phyloP scores from a whole-genome alignment of 2,888 invertebrate genomes.

The Elgonia sp. region DNA sequence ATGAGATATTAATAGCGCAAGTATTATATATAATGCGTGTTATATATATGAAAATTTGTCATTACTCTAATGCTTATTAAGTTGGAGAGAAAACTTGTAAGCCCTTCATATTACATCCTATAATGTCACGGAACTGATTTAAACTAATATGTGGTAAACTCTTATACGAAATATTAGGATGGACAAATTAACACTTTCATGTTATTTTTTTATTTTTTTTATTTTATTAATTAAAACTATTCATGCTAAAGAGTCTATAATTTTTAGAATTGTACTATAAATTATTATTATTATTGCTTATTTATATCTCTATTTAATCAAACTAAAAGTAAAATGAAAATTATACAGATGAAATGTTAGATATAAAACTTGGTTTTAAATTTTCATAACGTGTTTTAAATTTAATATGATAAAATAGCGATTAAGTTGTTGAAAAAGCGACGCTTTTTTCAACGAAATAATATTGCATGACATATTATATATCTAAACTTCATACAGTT shows the following conservation, averaged over 20 bases:
- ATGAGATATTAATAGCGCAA: conserved; percentile 22
- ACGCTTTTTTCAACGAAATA: conserved; percentile 30
- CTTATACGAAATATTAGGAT: background rate
- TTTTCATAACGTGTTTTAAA: conserved; percentile 49
- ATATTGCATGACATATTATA: conserved; percentile 52
- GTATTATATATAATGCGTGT: background rate
- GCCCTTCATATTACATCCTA: conserved; percentile 29
- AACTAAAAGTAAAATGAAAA: conserved; percentile 51
- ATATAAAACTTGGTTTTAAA: conserved; percentile 48
- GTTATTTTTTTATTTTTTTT: too few relatives aligned
- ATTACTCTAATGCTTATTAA: conserved; percentile 54
- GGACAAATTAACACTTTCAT: conserved; percentile 10
- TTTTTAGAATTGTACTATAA: background rate
- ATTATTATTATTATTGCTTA: conserved; percentile 3
- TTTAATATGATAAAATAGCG: conserved; percentile 61
- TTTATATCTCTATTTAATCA: conserved; percentile 7
- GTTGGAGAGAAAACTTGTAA: conserved; percentile 54
- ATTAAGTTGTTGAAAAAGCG: conserved; percentile 58
- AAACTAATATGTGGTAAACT: conserved; percentile 34
- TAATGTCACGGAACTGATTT: conserved; percentile 25
- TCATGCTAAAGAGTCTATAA: background rate
- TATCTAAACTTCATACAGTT: too few relatives aligned
- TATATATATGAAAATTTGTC: conserved; percentile 28
- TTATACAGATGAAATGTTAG: conserved; percentile 49
- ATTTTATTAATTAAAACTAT: background rate